Percentiles rank a stretch among this genome's conserved stretches.
phyloP scores from a whole-genome alignment of 2,888 invertebrate species.

The Arrhopalites spinosus region DNA sequence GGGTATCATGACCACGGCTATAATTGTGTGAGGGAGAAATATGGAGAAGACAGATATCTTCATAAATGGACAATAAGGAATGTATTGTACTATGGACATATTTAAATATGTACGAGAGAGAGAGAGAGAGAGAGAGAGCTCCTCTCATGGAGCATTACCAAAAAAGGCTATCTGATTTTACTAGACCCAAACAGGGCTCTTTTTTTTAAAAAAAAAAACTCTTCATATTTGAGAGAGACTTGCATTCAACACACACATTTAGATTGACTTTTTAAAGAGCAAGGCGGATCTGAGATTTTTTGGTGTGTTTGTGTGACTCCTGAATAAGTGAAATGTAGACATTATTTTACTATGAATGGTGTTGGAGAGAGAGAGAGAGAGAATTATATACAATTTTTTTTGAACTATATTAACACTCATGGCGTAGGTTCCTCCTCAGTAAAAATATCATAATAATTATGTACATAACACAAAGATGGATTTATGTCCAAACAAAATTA shows the following conservation, averaged over 20 bases:
- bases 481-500: slow-evolving; percentile 22
- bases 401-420: too few relatives aligned
- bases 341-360: too few relatives aligned
- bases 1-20: neutral
- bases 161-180: slow-evolving; percentile 26
- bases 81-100: slow-evolving; percentile 29
- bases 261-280: too few relatives aligned
- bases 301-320: too few relatives aligned
- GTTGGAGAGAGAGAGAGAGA: too few relatives aligned
- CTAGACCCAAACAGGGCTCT: slow-evolving; percentile 23
- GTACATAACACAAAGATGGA: too few relatives aligned
- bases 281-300: too few relatives aligned
- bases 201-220: slow-evolving; percentile 23
- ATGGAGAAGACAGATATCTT: slow-evolving; percentile 34
- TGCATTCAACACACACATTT: neutral
- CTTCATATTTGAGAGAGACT: neutral
- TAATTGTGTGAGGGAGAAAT: slow-evolving; percentile 23
- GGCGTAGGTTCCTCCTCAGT: too few relatives aligned
- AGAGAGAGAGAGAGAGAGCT: neutral
- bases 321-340: too few relatives aligned
- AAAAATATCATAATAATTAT: too few relatives aligned
- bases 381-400: too few relatives aligned
- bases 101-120: neutral
- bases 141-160: slow-evolving; percentile 20
- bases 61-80: slow-evolving; percentile 46